These are phyloP conservation scores for Cryptotermes secundus DNA, from an alignment of 1,140 invertebrate species.

Conservation along the genomic window DNA sequence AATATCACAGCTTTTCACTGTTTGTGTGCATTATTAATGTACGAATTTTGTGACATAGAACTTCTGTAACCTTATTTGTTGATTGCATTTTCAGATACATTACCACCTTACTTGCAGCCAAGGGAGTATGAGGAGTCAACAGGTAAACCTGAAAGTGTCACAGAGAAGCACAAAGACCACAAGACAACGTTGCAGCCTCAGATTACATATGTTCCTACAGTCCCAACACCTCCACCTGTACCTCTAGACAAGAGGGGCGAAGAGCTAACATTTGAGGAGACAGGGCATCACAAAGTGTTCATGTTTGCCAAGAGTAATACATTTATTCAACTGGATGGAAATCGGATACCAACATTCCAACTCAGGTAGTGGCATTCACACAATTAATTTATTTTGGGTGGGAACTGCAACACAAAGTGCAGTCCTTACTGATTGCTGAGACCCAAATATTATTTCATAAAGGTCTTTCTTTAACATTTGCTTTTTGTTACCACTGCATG, in stretches of 20 bases:
- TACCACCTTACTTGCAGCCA: slow-evolving; percentile 49
- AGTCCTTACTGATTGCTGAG: not conserved
- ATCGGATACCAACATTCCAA: slow-evolving; percentile 82
- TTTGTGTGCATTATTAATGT: too few species aligned
- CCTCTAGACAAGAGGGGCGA: slow-evolving; percentile 69
- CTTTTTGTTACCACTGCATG: not conserved
- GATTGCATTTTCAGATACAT: slow-evolving; percentile 49
- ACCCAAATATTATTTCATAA: not conserved
- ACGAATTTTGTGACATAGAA: too few species aligned
- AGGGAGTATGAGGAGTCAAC: slow-evolving; percentile 44
- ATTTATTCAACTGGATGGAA: slow-evolving; percentile 82
- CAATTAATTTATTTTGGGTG: too few species aligned
- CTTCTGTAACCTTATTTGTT: not conserved
- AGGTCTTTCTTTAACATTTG: not conserved
- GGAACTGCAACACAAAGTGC: not conserved
- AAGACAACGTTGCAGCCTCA: slow-evolving; percentile 47
- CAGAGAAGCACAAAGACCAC: not conserved
- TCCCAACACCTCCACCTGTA: slow-evolving; percentile 57
- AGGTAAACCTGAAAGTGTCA: slow-evolving; percentile 43
- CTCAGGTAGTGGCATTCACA: slow-evolving; percentile 62
- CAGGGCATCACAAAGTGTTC: slow-evolving; percentile 74
- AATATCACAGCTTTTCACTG: too few species aligned
- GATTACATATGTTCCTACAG: slow-evolving; percentile 47
- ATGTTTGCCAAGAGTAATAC: slow-evolving; percentile 86
- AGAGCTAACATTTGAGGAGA: slow-evolving; percentile 78